Evolutionary conservation across 2,797 vertebrate species (phyloP).

Genomic region (Corythornis leucogaster): DNA sequence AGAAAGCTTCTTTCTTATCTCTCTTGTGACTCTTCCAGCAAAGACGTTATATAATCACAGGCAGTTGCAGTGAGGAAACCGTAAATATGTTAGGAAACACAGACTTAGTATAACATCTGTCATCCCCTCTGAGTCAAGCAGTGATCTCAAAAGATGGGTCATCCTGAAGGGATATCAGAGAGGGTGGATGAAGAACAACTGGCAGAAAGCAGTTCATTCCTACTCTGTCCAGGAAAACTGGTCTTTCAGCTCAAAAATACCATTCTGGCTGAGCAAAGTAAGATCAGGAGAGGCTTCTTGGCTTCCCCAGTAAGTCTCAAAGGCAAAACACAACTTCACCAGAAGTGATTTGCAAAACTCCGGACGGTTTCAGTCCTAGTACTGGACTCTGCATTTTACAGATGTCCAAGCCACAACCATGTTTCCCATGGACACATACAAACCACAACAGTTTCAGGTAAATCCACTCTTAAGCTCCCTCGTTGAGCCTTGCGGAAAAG

Average conservation of each 20-base stretch:
- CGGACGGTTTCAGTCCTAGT: neutral
- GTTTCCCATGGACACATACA: neutral
- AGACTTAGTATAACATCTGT: neutral
- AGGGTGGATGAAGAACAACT: neutral
- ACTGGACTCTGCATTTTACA: neutral
- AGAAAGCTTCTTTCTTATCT: neutral
- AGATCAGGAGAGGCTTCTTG: neutral
- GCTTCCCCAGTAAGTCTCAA: neutral
- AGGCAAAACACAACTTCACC: neutral
- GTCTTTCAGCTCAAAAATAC: neutral
- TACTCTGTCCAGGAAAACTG: neutral
- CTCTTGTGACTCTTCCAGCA: neutral
- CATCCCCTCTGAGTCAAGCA: rapidly evolving
- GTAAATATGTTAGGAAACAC: neutral
- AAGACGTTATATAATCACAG: neutral
- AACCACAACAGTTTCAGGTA: neutral
- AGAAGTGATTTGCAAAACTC: neutral
- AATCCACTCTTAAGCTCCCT: neutral
- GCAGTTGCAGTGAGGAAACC: neutral
- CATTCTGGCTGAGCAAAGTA: neutral
- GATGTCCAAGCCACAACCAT: neutral
- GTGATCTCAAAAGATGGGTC: neutral
- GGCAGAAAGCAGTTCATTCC: neutral
- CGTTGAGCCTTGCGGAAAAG: neutral
- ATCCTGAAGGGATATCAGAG: neutral